These are phyloP conservation scores for Melipona bicolor DNA, from an alignment of 2,888 invertebrate genomes.

Conservation along the genomic window DNA sequence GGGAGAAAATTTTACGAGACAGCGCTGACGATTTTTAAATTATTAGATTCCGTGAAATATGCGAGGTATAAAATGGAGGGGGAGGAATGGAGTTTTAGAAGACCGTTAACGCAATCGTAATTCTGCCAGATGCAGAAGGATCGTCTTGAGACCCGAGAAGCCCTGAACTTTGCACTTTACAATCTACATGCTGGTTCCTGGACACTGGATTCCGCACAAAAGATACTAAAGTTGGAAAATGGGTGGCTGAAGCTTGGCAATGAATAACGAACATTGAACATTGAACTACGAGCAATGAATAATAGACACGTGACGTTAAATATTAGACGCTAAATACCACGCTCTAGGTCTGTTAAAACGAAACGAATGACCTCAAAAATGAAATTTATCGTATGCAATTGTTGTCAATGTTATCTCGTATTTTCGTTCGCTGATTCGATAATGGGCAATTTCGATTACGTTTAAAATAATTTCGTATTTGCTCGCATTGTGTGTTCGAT, in stretches of 20 bases:
- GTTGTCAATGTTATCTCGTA: background rate
- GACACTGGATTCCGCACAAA: background rate
- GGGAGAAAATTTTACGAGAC: background rate
- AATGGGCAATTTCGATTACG: background rate
- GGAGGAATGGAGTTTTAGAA: background rate
- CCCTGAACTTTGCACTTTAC: conserved; percentile 3
- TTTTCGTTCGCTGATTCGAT: background rate
- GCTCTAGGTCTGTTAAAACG: background rate
- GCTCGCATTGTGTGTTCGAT: background rate
- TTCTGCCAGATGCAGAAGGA: background rate
- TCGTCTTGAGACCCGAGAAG: background rate
- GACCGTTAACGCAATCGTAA: background rate
- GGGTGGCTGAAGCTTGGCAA: background rate
- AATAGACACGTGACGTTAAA: background rate
- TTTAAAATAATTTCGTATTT: background rate
- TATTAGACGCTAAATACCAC: background rate
- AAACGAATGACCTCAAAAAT: background rate
- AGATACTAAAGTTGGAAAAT: background rate
- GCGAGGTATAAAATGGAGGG: background rate
- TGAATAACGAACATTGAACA: background rate
- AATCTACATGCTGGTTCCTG: background rate
- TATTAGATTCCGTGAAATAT: background rate
- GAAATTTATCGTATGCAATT: background rate
- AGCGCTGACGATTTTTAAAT: background rate
- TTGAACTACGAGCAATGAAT: background rate